Percentiles rank a stretch among this genome's conserved stretches.
Evolutionary conservation across 2,797 vertebrate species (phyloP).

Genomic region (Coccyzus lansbergi): DNA sequence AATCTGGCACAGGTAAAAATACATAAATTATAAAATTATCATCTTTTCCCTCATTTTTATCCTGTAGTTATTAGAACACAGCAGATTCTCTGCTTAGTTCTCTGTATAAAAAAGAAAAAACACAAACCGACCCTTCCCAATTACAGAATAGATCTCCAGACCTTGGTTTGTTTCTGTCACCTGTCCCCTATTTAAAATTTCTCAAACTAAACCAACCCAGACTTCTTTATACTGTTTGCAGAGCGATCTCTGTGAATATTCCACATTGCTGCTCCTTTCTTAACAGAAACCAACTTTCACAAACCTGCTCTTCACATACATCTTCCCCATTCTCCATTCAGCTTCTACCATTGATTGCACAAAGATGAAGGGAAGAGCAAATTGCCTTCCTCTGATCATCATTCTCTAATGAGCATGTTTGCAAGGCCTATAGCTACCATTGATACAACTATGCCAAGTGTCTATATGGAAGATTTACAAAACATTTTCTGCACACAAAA

Average conservation of each 20-base stretch:
- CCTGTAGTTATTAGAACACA: slow-evolving; percentile 30
- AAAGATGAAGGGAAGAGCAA: background rate
- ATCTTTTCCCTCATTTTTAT: slow-evolving; percentile 39
- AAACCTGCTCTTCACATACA: slow-evolving; percentile 34
- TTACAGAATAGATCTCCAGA: background rate
- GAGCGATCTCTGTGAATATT: background rate
- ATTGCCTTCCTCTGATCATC: background rate
- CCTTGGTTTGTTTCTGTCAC: background rate
- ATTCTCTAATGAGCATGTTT: background rate
- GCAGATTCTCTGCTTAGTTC: background rate
- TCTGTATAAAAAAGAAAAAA: background rate
- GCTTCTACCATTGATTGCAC: background rate
- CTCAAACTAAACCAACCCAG: background rate
- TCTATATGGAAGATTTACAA: background rate
- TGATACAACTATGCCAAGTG: slow-evolving; percentile 38
- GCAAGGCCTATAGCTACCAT: slow-evolving; percentile 28
- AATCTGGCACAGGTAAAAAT: slow-evolving; percentile 55
- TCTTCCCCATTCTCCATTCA: background rate
- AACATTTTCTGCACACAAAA: background rate
- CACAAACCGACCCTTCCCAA: too few relatives aligned
- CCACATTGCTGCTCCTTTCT: background rate
- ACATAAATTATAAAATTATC: slow-evolving; percentile 48
- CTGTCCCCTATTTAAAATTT: background rate
- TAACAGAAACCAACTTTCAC: slow-evolving; percentile 33
- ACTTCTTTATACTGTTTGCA: background rate